These are phyloP conservation scores for Lepidocyrtoides sp. DNA, from an alignment of 2,888 invertebrate genomes.

Conservation along the genomic window DNA sequence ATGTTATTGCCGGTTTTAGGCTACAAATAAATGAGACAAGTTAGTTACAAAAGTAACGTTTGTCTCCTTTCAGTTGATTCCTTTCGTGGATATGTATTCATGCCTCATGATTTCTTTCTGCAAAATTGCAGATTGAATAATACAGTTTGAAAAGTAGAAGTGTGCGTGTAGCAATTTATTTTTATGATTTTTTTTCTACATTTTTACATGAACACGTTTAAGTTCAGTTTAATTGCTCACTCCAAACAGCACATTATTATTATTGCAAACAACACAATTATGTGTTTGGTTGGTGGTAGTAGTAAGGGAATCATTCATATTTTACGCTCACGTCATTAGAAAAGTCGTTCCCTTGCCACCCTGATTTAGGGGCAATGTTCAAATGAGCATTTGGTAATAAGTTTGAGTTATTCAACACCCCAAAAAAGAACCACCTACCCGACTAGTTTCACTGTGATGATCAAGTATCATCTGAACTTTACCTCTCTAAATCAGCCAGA, in stretches of 20 bases:
- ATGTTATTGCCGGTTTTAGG: constrained; percentile 3
- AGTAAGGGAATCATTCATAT: no score
- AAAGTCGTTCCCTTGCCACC: not conserved
- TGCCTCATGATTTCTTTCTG: not conserved
- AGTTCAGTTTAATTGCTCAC: constrained; percentile 1
- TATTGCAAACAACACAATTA: no score
- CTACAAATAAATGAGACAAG: constrained; percentile 7
- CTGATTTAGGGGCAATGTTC: no score
- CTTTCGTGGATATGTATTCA: not conserved
- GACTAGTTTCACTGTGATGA: no score
- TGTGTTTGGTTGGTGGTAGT: no score
- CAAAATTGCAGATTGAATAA: not conserved
- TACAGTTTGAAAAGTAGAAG: not conserved
- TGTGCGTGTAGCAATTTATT: constrained; percentile 19
- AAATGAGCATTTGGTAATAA: no score
- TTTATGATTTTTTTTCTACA: not conserved
- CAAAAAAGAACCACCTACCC: no score
- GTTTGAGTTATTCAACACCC: no score
- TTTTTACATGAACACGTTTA: not conserved
- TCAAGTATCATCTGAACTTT: no score
- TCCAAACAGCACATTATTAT: constrained; percentile 24
- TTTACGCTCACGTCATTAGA: no score
- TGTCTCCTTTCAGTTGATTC: not conserved
- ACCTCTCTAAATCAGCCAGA: not conserved
- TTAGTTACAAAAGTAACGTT: not conserved